These are phyloP conservation scores for Encarsia formosa DNA, from an alignment of 2,888 invertebrate species.

Conservation along the genomic window DNA sequence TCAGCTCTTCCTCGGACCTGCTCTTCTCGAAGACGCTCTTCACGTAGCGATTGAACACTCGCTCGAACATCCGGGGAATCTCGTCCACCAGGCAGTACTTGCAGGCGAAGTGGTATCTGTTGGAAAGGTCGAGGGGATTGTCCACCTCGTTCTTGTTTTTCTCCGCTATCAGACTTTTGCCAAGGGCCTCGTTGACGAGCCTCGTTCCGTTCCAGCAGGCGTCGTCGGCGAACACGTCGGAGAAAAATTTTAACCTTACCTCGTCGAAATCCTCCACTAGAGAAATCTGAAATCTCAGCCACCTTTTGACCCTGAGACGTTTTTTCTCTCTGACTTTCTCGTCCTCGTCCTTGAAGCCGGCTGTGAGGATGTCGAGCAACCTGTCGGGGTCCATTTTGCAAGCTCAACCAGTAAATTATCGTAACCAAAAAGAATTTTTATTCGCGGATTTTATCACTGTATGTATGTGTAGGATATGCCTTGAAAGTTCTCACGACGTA, in stretches of 20 bases:
- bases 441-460: no score
- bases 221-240: no score
- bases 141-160: neutral
- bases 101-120: constrained; percentile 3
- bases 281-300: neutral
- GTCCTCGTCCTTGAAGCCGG: neutral
- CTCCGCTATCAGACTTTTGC: neutral
- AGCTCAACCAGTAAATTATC: no score
- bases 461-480: no score
- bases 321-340: neutral
- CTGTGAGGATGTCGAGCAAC: neutral
- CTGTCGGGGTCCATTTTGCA: no score
- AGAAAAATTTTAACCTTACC: constrained; percentile 1
- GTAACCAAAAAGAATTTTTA: no score
- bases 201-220: neutral
- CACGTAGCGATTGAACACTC: neutral
- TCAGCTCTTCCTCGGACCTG: neutral
- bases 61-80: neutral
- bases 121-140: constrained; percentile 1
- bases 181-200: neutral
- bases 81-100: neutral
- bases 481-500: no score
- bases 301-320: constrained; percentile 1
- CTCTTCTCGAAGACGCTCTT: neutral
- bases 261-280: neutral